Evolutionary conservation across 2,888 invertebrate genomes (phyloP).

Genomic region (Cryptocephalus moraei): DNA sequence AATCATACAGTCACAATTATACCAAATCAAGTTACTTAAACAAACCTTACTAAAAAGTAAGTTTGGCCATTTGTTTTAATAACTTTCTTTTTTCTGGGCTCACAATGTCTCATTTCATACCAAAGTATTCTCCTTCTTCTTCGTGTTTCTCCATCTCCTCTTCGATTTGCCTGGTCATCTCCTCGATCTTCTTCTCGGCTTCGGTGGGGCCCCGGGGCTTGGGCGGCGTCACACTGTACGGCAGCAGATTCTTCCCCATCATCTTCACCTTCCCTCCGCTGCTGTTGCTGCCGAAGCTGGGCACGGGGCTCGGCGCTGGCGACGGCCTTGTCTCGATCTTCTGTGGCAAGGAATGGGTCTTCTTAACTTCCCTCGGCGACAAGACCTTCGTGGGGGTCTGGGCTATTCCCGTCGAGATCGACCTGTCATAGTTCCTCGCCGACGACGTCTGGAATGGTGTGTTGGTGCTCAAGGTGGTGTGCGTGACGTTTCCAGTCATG

Average conservation of each 20-base stretch:
- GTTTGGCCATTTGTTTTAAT: no score
- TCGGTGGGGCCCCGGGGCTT: constrained; percentile 83
- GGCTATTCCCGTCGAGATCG: constrained; percentile 39
- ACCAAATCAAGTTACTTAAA: no score
- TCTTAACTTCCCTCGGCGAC: constrained; percentile 34
- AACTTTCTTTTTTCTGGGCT: no score
- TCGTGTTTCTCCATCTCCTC: constrained; percentile 94
- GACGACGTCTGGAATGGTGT: constrained; percentile 36
- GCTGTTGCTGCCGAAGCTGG: constrained; percentile 54
- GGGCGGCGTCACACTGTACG: constrained; percentile 82
- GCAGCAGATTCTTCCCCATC: constrained; percentile 59
- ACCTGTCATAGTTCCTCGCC: constrained; percentile 34
- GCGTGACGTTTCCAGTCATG: constrained; percentile 62
- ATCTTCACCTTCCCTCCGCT: constrained; percentile 42
- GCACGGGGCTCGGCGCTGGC: constrained; percentile 49
- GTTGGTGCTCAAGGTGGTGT: constrained; percentile 40
- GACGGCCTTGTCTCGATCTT: constrained; percentile 23
- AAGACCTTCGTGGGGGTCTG: constrained; percentile 37
- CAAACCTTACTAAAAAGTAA: no score
- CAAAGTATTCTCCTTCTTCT: constrained; percentile 94
- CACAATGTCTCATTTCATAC: no score
- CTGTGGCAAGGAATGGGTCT: constrained; percentile 15
- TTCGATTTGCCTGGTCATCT: constrained; percentile 82
- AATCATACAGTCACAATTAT: no score
- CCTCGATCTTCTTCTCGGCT: constrained; percentile 88